Percentiles rank a stretch among this genome's conserved stretches.
Evolutionary conservation across 2,113 vertebrate genomes (phyloP).

Genomic region (Nesoenas mayeri): DNA sequence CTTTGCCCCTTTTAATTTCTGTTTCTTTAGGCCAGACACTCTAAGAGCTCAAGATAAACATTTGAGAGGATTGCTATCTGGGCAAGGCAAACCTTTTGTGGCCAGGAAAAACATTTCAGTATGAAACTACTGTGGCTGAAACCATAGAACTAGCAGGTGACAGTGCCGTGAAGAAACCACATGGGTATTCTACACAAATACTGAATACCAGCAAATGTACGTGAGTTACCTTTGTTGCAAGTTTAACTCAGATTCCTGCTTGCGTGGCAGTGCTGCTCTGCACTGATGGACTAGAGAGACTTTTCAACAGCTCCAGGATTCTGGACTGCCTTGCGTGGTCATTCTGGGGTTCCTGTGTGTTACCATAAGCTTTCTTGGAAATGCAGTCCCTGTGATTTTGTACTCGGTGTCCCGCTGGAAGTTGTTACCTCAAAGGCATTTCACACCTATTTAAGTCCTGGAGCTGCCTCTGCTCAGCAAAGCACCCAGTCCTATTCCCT

Average conservation of each 20-base stretch:
- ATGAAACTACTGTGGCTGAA: background rate
- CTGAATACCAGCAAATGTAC: background rate
- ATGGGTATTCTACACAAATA: background rate
- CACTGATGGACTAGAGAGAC: background rate
- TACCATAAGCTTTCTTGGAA: background rate
- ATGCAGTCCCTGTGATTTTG: background rate
- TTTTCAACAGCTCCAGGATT: background rate
- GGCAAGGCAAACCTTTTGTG: background rate
- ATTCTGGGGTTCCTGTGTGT: background rate
- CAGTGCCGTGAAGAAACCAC: background rate
- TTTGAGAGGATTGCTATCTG: background rate
- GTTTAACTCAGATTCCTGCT: background rate
- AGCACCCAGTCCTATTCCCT: background rate
- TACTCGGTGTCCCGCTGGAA: background rate
- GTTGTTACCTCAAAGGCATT: background rate
- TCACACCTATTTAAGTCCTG: background rate
- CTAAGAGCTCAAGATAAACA: conserved; percentile 23
- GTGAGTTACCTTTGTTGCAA: background rate
- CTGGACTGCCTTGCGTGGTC: fast-evolving
- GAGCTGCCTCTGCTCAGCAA: background rate
- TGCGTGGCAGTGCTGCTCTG: background rate
- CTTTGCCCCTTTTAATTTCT: background rate
- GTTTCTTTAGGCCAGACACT: background rate
- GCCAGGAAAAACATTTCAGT: conserved; percentile 24
- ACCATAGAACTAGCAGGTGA: conserved; percentile 15